These are phyloP conservation scores for Augochlorella aurata DNA, from an alignment of 2,888 invertebrate species.

Conservation along the genomic window DNA sequence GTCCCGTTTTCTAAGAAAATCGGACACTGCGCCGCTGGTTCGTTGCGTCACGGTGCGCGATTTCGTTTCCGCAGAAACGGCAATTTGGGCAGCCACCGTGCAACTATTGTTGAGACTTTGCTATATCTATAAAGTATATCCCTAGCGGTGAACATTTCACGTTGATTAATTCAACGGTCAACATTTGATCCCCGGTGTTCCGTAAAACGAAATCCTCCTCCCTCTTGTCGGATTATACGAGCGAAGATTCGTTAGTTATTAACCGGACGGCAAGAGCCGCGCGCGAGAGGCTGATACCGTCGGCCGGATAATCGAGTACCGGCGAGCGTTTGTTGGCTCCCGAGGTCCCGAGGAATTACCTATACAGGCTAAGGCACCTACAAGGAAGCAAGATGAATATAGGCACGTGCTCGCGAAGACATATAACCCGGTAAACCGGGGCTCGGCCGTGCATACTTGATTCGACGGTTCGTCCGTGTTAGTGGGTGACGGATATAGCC, in stretches of 20 bases:
- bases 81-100: background rate
- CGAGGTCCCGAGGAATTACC: slow-evolving; percentile 9
- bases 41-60: too few relatives aligned
- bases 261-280: background rate
- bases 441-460: slow-evolving; percentile 61
- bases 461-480: slow-evolving; percentile 55
- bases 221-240: slow-evolving; percentile 6
- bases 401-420: slow-evolving; percentile 43
- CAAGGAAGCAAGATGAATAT: slow-evolving; percentile 36
- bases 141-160: background rate
- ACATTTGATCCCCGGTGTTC: slow-evolving; percentile 1
- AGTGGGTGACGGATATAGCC: slow-evolving; percentile 72
- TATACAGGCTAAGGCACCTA: background rate
- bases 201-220: background rate
- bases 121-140: background rate
- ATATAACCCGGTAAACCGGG: slow-evolving; percentile 53
- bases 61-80: background rate
- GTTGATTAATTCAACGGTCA: background rate
- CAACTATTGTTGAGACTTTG: background rate
- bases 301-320: background rate
- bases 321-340: slow-evolving; percentile 10
- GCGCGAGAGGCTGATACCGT: background rate
- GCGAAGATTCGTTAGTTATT: slow-evolving; percentile 22
- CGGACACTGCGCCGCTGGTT: too few relatives aligned
- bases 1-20: too few relatives aligned